A percentile compares a stretch with the other conserved stretches of the same genome.
These are phyloP conservation scores for Lampropteryx suffumata DNA, from an alignment of 2,888 invertebrate species.

Conservation along the genomic window DNA sequence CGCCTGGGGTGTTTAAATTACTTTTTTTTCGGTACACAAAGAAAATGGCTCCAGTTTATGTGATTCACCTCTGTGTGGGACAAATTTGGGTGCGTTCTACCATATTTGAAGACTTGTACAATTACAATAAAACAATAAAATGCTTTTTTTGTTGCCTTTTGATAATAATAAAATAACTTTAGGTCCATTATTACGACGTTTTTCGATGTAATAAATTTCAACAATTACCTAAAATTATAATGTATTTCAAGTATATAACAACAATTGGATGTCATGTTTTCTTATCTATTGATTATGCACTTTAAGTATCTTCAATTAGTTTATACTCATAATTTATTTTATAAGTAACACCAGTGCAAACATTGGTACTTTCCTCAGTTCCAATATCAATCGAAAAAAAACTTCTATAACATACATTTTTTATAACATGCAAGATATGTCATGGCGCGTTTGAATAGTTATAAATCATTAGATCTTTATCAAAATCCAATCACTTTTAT, in stretches of 20 bases:
- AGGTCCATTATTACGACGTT: too few relatives aligned
- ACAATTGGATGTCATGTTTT: constrained; percentile 22
- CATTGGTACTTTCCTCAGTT: too few relatives aligned
- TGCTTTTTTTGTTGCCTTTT: constrained; percentile 36
- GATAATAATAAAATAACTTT: constrained; percentile 27
- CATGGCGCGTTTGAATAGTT: neutral
- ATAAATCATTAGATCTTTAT: neutral
- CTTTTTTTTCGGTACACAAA: constrained; percentile 28
- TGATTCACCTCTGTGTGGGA: constrained; percentile 45
- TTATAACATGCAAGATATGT: too few relatives aligned
- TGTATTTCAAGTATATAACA: constrained; percentile 3
- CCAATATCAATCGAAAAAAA: too few relatives aligned
- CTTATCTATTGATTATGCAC: too few relatives aligned
- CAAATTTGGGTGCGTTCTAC: constrained; percentile 39
- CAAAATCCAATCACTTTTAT: constrained; percentile 10
- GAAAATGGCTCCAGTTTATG: constrained; percentile 36
- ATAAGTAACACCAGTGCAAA: too few relatives aligned
- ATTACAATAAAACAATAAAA: constrained; percentile 38
- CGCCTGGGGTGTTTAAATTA: constrained; percentile 23
- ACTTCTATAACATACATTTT: too few relatives aligned
- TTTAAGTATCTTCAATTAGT: too few relatives aligned
- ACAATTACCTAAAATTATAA: constrained; percentile 17
- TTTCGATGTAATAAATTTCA: neutral
- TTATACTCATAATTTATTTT: too few relatives aligned
- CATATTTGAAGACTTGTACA: constrained; percentile 43